Percentiles rank a stretch among this genome's conserved stretches.
phyloP scores from a whole-genome alignment of 2,797 vertebrate genomes.

The Cephalopachus bancanus region DNA sequence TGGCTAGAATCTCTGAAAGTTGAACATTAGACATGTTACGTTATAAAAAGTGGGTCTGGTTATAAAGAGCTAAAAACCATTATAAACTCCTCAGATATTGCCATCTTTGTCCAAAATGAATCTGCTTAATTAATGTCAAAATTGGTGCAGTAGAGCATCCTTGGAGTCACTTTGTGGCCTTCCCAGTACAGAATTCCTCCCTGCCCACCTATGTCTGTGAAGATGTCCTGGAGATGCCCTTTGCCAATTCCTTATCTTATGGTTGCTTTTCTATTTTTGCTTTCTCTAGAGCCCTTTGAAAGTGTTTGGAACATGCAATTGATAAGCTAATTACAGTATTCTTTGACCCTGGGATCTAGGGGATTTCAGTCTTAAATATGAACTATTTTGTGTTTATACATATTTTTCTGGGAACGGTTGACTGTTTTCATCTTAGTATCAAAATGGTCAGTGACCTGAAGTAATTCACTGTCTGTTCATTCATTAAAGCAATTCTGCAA shows the following conservation, averaged over 20 bases:
- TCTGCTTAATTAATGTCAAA: not conserved
- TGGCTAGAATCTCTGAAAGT: conserved; percentile 45
- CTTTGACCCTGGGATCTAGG: not conserved
- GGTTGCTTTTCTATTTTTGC: conserved; percentile 35
- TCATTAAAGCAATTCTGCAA: not conserved
- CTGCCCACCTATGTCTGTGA: not conserved
- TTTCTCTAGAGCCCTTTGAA: conserved; percentile 45
- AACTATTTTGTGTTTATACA: not conserved
- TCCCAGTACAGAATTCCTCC: not conserved
- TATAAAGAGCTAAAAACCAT: conserved; percentile 27
- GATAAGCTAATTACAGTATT: conserved; percentile 24
- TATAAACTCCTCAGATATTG: conserved; percentile 6
- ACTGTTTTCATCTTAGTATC: conserved; percentile 64
- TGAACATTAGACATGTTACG: not conserved
- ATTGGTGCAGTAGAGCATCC: not conserved
- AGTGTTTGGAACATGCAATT: conserved; percentile 28
- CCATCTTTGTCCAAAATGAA: conserved; percentile 28
- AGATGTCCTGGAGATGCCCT: not conserved
- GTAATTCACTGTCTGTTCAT: not conserved
- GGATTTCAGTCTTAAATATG: conserved; percentile 25
- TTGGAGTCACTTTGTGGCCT: not conserved
- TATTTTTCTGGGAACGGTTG: conserved; percentile 15
- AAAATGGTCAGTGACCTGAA: not conserved
- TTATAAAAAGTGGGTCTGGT: not conserved
- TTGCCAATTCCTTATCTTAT: not conserved